A percentile compares a stretch with the other conserved stretches of the same genome.
These are phyloP conservation scores for Margarornis squamiger DNA, from an alignment of 2,797 vertebrate genomes.

Conservation along the genomic window DNA sequence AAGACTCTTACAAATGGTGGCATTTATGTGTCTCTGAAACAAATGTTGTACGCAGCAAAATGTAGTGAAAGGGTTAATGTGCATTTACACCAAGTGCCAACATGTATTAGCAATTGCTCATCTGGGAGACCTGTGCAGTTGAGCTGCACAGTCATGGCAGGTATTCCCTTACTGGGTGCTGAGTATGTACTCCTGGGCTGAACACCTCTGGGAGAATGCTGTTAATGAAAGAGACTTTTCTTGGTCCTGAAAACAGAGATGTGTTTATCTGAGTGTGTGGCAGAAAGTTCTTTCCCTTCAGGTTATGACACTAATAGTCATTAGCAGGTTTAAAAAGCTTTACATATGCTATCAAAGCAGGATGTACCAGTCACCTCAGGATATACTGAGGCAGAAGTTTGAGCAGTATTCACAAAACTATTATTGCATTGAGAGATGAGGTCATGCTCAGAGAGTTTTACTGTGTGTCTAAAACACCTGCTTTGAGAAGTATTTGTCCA, in stretches of 20 bases:
- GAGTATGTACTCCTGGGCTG: neutral
- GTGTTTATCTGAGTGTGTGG: neutral
- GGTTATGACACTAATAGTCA: neutral
- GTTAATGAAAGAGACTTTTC: neutral
- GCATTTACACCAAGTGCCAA: neutral
- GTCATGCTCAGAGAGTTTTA: slow-evolving; percentile 21
- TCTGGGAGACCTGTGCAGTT: neutral
- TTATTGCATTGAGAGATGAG: neutral
- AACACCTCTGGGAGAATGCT: neutral
- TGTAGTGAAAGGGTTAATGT: neutral
- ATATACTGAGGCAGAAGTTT: neutral
- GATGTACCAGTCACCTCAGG: neutral
- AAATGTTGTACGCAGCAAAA: neutral
- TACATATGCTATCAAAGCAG: neutral
- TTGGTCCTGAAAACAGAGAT: neutral
- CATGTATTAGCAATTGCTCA: neutral
- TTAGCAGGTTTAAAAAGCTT: neutral
- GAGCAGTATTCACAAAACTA: neutral
- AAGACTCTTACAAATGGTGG: neutral
- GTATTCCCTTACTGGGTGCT: neutral
- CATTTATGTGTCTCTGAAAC: neutral
- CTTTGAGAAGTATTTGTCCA: slow-evolving; percentile 32
- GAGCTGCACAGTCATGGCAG: neutral
- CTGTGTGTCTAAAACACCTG: slow-evolving; percentile 28
- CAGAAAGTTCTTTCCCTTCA: neutral